phyloP scores from a whole-genome alignment of 2,113 vertebrate genomes.

The Lethenteron camtschaticum region DNA sequence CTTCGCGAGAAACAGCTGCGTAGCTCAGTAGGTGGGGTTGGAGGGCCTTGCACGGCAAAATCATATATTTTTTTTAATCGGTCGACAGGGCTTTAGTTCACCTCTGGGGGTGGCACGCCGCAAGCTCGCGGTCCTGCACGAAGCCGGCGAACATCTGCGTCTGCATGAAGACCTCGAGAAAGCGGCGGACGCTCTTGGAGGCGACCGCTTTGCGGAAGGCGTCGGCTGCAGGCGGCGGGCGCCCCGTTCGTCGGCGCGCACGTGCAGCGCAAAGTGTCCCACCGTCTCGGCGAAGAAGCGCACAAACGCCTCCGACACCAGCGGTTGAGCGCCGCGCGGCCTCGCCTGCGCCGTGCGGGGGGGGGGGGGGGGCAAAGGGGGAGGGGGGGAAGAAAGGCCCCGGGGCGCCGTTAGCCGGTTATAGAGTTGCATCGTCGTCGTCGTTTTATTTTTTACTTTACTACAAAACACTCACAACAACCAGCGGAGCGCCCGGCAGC shows the following conservation, averaged over 20 bases:
- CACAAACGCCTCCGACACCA: slow-evolving; percentile 93
- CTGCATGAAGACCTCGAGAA: slow-evolving; percentile 97
- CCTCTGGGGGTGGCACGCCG: slow-evolving; percentile 31
- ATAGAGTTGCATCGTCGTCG: no score
- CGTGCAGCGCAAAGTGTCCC: slow-evolving; percentile 87
- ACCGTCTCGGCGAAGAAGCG: slow-evolving; percentile 95
- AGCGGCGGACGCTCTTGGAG: slow-evolving; percentile 90
- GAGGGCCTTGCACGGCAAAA: no score
- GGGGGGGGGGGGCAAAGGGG: no score
- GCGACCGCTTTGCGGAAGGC: slow-evolving; percentile 93
- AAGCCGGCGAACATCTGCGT: slow-evolving; percentile 98
- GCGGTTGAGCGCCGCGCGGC: slow-evolving; percentile 37
- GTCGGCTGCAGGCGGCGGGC: slow-evolving; percentile 77
- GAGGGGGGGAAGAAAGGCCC: no score
- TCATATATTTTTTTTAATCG: no score
- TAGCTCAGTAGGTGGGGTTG: no score
- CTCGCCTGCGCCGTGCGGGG: background rate
- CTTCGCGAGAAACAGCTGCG: no score
- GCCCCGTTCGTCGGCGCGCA: slow-evolving; percentile 70
- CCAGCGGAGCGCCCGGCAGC: no score
- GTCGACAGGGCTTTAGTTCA: no score
- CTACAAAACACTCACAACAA: no score
- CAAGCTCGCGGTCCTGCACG: slow-evolving; percentile 90
- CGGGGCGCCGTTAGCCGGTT: no score
- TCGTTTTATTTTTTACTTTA: no score